Base-by-base conservation (phyloP, 2,888 invertebrate genomes). In the Ditula angustiorana region DNA sequence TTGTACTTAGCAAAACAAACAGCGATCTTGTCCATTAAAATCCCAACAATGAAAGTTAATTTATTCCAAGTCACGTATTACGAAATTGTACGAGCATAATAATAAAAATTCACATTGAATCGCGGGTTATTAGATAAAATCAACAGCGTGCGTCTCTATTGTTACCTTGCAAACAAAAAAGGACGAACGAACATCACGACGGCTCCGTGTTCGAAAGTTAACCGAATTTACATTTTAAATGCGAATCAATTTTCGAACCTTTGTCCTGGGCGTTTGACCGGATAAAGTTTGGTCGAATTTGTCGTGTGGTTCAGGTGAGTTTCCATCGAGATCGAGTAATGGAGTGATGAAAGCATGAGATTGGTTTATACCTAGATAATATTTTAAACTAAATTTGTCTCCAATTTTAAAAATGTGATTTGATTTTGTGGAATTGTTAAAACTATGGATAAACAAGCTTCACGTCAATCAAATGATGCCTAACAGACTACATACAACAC, bases 171-270 rank as follows among this genome's bases (percentile, higher is more conserved):
- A 60, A 61, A 47, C 66, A 71, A 69, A 68, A 72, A 71, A 67
- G 57, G 59, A 50, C 60, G 23, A 59, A 33, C 50, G 61, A 61
- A 57, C 56, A 61, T 67, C 60, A 50, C 63, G 64, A 64, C 46
- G 50, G 62, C 62, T 57, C 47, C 73, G 74, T 64, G 74, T 69
- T 63, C 60, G 64, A 71, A 75, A 75, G 74, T 71, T 75, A 74
- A 81, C 77, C 71, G 74, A 82, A 87, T 89, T 88, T 86, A 79
- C 82, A 87, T 89, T 83, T 86, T 77, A 80, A 85, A 86, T 80
- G 83, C 75, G 80, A 85, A 81, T 83, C 78, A 82, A 83, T 83
- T 82, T 78, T 73, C 63, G 60, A 66, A 63, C 61, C 56, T 72
- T 75, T 53, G 58, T 50, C 30, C 46, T 26, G 52, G n/a, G 33